Evolutionary conservation across 92 coral and sea anemone species (phyloP), one percentile per base, ranked within the genome.

Genomic region (Phenganax stokvisi): DNA sequence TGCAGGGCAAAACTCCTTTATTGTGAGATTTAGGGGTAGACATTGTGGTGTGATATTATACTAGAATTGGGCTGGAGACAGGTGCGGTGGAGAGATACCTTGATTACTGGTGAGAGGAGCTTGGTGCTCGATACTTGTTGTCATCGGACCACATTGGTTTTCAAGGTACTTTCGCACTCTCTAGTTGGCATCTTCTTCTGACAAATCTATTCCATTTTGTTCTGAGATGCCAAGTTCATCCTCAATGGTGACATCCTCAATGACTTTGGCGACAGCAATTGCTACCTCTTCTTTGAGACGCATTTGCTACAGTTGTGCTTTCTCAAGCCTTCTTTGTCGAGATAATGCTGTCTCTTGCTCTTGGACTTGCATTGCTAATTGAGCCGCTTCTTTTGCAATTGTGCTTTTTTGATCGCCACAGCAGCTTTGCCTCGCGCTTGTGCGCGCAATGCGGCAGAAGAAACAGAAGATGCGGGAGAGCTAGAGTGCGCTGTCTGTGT

Each of bases 201-300:
- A 81, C 16, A 83, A 61, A 20, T 64, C 66, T 17, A 54, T 20
- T 75, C 6, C 82, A 0, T 28, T 10, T 7, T 67, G 76, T 54
- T 72, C 81, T 3, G 64, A 6, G 28, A 82, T 16, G 52, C 55
- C 83, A 47, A 87, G 75, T 66, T 78, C 87, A 55, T 80, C 85
- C 56, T 84, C 87, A 13, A 84, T 73, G 15, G 83, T n/a, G n/a
- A n/a, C n/a, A n/a, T n/a, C n/a, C n/a, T n/a, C 89, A 10, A 55
- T 52, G 28, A 65, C 89, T 77, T 78, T 80, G 54, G 87, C 85
- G 37, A 84, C 64, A 10, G 90, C 90, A 56, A 87, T 44, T 31
- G 79, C 87, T 12, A 85, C 89, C 57, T 87, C 89, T 60, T 87
- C 85, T 51, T 87, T 85, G 30, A 87, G 69, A 71, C 89, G 83